Evolutionary conservation across 2,888 invertebrate species (phyloP), one percentile per base, ranked within the genome.

Genomic region (Mycalesis mineus): DNA sequence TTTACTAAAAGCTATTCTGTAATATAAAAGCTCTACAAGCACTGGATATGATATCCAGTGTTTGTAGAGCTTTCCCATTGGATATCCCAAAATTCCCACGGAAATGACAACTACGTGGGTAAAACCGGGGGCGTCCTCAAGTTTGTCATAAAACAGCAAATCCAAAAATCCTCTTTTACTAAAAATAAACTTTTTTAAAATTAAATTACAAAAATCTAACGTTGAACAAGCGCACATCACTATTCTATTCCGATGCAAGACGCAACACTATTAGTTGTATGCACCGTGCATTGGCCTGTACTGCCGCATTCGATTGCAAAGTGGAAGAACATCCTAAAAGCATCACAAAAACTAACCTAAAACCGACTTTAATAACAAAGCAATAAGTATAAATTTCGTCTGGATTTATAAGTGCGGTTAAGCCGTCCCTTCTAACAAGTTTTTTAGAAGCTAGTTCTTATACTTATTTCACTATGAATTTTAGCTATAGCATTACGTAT

Each of bases 251-350:
- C 68, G 60, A 69, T 70, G 71, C 68, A 66, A 70, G 68, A 72
- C 77, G 70, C 88, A 82, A 73, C 89, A 79, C 89, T 88, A 86
- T 84, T 84, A 88, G 86, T 88, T 88, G 88, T 88, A 88, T 88
- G 89, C 89, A 85, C 82, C 89, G 89, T 86, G 88, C 89, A 88
- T 82, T 88, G 89, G 89, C 89, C 89, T 88, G 88, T 80, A 86
- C 82, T 82, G 82, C 81, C 80, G 78, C 71, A 72, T 73, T 73
- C 65, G 64, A 53, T 49, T 55, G 55, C 62, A 55, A 39, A 60
- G 60, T 36, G 61, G 70, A 42, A 60, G 75, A 82, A 77, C 65
- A 71, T 55, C 77, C 4, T 69, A 82, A 67, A 62, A 60, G 59
- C 65, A 60, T 14, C 48, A 45, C 15, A 28, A 1, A 17, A 7